phyloP scores from a whole-genome alignment of 1,140 invertebrate genomes.

The Eubasilissa regina region DNA sequence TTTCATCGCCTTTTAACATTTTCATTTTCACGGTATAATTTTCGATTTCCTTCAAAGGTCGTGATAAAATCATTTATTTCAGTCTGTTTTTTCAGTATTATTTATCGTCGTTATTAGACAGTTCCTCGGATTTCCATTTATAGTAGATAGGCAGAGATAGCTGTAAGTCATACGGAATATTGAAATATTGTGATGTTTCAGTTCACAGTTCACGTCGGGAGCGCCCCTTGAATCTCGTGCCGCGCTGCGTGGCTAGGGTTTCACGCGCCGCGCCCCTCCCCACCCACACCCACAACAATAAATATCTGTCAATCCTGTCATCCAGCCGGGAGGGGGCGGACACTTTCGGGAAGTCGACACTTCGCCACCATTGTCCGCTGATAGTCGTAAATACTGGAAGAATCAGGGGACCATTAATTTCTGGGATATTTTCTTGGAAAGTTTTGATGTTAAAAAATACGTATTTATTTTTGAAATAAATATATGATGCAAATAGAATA shows the following conservation, averaged over 20 bases:
- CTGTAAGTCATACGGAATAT: too few relatives aligned
- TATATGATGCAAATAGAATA: too few relatives aligned
- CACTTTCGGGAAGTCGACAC: conserved; percentile 2
- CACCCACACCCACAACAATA: conserved; percentile 22
- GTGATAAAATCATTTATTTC: too few relatives aligned
- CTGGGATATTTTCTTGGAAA: not conserved
- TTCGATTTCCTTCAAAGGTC: too few relatives aligned
- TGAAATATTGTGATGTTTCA: too few relatives aligned
- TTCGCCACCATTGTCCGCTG: conserved; percentile 18
- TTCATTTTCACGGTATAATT: too few relatives aligned
- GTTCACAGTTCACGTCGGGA: not conserved
- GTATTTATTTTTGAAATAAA: too few relatives aligned
- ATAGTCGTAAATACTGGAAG: conserved; percentile 20
- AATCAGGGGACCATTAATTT: conserved; percentile 11
- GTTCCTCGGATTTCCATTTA: too few relatives aligned
- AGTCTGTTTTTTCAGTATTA: too few relatives aligned
- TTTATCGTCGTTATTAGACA: too few relatives aligned
- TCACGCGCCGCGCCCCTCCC: not conserved
- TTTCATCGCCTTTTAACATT: too few relatives aligned
- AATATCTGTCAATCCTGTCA: conserved; percentile 24
- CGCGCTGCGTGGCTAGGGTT: conserved; percentile 3
- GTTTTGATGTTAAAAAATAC: not conserved
- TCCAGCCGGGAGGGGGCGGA: not conserved
- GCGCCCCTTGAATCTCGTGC: not conserved
- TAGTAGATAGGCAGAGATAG: too few relatives aligned